phyloP scores from a whole-genome alignment of 1,140 invertebrate species.

The Babylonia areolata region DNA sequence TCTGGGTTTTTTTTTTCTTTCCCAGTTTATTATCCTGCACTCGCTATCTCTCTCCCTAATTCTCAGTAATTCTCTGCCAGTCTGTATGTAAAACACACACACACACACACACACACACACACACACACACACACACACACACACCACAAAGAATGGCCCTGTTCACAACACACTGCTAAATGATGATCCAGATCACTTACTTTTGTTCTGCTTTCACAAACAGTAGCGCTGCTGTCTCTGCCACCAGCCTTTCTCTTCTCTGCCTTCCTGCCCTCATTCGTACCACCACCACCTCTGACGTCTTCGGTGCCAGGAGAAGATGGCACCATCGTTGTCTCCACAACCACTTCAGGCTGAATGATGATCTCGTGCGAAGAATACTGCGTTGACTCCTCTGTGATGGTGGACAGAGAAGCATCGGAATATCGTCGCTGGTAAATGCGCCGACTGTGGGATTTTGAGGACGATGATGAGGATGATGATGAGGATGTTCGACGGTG shows the following conservation, averaged over 20 bases:
- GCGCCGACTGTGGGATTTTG: conserved; percentile 75
- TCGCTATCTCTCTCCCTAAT: too few species aligned
- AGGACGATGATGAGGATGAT: conserved; percentile 66
- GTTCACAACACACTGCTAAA: not conserved
- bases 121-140: not conserved
- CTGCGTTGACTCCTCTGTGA: conserved; percentile 90
- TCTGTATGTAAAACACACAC: too few species aligned
- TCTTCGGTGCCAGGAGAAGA: not conserved
- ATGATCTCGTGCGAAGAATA: conserved; percentile 88
- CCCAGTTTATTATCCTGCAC: too few species aligned
- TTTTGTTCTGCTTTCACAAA: not conserved
- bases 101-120: not conserved
- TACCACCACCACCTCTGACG: not conserved
- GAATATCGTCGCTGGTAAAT: conserved; percentile 73
- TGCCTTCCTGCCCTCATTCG: not conserved
- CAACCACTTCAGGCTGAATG: conserved; percentile 94
- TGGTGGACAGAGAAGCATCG: conserved; percentile 92
- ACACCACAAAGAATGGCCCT: not conserved
- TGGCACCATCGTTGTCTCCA: conserved; percentile 87
- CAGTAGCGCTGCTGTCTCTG: not conserved
- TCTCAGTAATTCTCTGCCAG: too few species aligned
- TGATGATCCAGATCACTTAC: not conserved
- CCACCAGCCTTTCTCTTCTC: not conserved
- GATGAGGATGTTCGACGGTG: conserved; percentile 63
- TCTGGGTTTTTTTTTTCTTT: too few species aligned